A percentile compares a stretch with the other conserved stretches of the same genome.
Evolutionary conservation across 2,888 invertebrate species (phyloP).

Genomic region (Salticus scenicus): DNA sequence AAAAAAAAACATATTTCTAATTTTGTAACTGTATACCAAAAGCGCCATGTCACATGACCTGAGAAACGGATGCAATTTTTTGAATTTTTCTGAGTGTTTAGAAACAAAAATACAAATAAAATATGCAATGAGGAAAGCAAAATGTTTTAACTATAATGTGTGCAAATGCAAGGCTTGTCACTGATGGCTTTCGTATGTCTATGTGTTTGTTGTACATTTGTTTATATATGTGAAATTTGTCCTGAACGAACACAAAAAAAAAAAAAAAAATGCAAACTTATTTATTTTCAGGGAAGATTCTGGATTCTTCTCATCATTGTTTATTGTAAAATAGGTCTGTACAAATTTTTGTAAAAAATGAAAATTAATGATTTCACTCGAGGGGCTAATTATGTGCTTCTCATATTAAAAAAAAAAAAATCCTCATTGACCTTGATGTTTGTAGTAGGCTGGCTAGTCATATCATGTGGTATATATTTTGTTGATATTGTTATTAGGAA

Average conservation of each 20-base stretch:
- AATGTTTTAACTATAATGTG: too few relatives aligned
- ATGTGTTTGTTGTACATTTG: conserved; percentile 65
- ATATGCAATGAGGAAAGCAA: conserved; percentile 10
- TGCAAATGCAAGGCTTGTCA: conserved; percentile 51
- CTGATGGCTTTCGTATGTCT: conserved; percentile 53
- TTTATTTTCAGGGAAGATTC: conserved; percentile 64
- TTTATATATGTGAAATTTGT: conserved; percentile 63
- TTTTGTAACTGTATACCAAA: background rate
- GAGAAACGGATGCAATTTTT: conserved; percentile 53
- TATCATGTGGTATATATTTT: conserved; percentile 5
- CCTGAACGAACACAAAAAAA: conserved; percentile 42
- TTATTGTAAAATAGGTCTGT: conserved; percentile 68
- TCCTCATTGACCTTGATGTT: conserved; percentile 53
- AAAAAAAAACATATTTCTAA: background rate
- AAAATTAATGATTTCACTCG: conserved; percentile 47
- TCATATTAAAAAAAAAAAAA: conserved; percentile 12
- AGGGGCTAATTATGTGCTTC: conserved; percentile 21
- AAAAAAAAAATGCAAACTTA: conserved; percentile 47
- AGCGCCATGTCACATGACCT: background rate
- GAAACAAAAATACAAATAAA: conserved; percentile 23
- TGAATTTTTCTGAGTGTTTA: conserved; percentile 17
- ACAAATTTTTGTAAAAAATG: conserved; percentile 69
- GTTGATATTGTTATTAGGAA: background rate
- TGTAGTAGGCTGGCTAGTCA: conserved; percentile 65
- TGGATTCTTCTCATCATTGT: conserved; percentile 45